Evolutionary conservation across 1,140 invertebrate genomes (phyloP), one percentile per base, ranked within the genome.

Genomic region (Trichoplusia ni): DNA sequence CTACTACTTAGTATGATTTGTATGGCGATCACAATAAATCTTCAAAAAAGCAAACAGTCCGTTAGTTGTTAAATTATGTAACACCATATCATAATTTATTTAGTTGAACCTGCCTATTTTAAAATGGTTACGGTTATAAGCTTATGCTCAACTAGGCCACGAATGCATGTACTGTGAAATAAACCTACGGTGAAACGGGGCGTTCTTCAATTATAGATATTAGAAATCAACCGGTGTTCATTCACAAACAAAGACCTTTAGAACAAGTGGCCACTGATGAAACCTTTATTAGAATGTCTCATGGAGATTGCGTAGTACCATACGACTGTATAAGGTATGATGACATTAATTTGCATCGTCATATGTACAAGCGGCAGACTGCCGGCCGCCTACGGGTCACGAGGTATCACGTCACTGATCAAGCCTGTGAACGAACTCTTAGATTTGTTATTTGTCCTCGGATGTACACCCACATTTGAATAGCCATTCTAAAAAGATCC

Each of bases 391-490:
- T 71, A 83, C 79, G 42, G 23, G 7, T 33, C 6, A 47, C 47
- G 47, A n/a, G 35, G 58, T 37, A 33, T 54, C 33, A 47, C 29
- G 13, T 42, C 29, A 38, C 25, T 27, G 44, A 23, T 31, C 37
- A 54, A 46, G 58, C 58, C 47, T 60, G 51, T 58, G 53, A 40
- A 66, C 42, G 53, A 59, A 58, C 42, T 58, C 16, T 60, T 53
- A 68, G 71, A 61, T 75, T 77, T 73, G 72, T 70, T 65, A 29
- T 84, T 79, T 73, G 81, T 71, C 81, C 82, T 84, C 81, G 76
- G 76, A 27, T 81, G 69, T 84, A 86, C 84, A 72, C 82, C 82
- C 67, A 79, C 78, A 63, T 56, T 49, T 64, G 35, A 35, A 40
- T 54, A 47, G n/a, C 67, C 67, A 65, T 37, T 64, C 53, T 44